These are phyloP conservation scores for Euura lappo DNA, from an alignment of 1,140 invertebrate genomes.

Conservation along the genomic window DNA sequence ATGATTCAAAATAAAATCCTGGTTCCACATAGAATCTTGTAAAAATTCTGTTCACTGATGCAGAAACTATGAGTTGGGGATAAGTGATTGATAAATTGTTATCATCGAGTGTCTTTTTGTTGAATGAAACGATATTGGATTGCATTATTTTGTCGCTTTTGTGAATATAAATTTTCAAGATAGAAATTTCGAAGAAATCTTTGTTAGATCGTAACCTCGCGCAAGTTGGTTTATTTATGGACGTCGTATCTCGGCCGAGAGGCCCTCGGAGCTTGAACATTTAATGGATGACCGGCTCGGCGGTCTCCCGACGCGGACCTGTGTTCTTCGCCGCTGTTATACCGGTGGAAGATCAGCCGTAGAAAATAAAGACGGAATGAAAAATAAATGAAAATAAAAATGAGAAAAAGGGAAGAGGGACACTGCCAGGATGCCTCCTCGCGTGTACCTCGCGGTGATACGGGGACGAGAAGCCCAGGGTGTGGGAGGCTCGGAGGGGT, in stretches of 20 bases:
- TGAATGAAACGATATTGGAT: background rate
- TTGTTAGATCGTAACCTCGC: constrained; percentile 47
- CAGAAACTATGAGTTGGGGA: no score
- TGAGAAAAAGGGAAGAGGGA: constrained; percentile 34
- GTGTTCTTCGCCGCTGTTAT: constrained; percentile 53
- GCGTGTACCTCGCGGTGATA: background rate
- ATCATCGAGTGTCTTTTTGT: no score
- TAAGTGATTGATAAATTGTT: no score
- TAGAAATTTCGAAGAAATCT: constrained; percentile 39
- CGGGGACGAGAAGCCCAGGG: background rate
- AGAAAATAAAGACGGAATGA: background rate
- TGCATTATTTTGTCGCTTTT: background rate
- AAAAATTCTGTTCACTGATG: no score
- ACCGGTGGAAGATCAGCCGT: constrained; percentile 8
- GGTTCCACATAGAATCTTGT: no score
- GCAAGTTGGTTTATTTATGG: constrained; percentile 57
- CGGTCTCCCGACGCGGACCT: constrained; percentile 43
- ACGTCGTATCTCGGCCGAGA: constrained; percentile 46
- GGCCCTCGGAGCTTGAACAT: constrained; percentile 31
- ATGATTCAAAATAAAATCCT: no score
- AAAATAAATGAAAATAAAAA: background rate
- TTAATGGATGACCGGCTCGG: constrained; percentile 56
- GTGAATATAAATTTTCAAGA: background rate
- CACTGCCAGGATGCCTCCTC: background rate
- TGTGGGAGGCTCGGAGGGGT: constrained; percentile 11